Conservation (phyloP, 2,888 invertebrate species). For the Chalcosyrphus nemorum region DNA sequence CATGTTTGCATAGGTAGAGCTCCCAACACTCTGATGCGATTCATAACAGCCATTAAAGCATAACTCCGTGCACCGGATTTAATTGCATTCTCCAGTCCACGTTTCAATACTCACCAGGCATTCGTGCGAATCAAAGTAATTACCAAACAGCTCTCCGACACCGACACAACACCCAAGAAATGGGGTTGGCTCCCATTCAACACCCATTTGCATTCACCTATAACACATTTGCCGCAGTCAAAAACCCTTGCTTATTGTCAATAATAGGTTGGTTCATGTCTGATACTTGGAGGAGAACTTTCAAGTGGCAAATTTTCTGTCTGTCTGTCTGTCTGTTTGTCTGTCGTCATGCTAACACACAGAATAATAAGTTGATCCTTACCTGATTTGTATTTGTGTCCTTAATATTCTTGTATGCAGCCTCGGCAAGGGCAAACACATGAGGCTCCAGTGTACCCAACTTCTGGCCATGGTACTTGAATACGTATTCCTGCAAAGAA, state of each 20-base stretch:
- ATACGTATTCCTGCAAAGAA: slow-evolving; percentile 89
- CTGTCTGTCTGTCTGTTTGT: slow-evolving; percentile 56
- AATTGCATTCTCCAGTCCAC: slow-evolving; percentile 35
- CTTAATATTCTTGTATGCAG: slow-evolving; percentile 86
- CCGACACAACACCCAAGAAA: slow-evolving; percentile 21
- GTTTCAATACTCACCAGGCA: slow-evolving; percentile 15
- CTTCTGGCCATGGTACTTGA: slow-evolving; percentile 91
- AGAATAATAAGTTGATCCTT: slow-evolving; percentile 56
- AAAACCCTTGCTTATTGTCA: slow-evolving; percentile 26
- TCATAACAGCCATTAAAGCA: slow-evolving; percentile 4
- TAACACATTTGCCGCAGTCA: slow-evolving; percentile 1
- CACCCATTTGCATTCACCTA: neutral
- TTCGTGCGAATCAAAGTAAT: slow-evolving; percentile 52
- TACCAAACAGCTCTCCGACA: slow-evolving; percentile 22
- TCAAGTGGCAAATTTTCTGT: slow-evolving; percentile 17
- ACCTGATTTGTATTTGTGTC: slow-evolving; percentile 81
- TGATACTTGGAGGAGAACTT: neutral
- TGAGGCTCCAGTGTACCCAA: slow-evolving; percentile 92
- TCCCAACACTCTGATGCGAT: slow-evolving; percentile 4
- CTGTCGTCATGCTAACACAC: slow-evolving; percentile 28
- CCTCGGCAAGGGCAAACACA: slow-evolving; percentile 95
- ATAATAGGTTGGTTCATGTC: neutral
- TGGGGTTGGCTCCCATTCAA: neutral
- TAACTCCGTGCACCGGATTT: slow-evolving; percentile 1
- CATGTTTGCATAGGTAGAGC: neutral